Evolutionary conservation across 2,797 vertebrate species (phyloP).

Genomic region (Emys orbicularis): DNA sequence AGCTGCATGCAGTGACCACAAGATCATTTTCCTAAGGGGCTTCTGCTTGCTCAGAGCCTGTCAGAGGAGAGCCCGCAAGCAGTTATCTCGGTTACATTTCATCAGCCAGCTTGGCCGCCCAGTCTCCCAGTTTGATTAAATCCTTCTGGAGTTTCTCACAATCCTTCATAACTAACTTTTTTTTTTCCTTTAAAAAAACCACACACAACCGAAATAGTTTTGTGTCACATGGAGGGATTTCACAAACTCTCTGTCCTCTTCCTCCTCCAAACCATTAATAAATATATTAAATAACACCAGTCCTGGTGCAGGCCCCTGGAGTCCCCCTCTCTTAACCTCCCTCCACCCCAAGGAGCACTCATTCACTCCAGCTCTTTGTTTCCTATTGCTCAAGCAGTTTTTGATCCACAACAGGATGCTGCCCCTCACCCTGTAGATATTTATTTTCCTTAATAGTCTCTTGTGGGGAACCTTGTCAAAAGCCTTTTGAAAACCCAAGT

Average conservation of each 20-base stretch:
- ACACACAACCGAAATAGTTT: neutral
- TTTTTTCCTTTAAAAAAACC: slow-evolving; percentile 9
- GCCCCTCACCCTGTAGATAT: slow-evolving; percentile 54
- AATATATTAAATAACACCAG: slow-evolving; percentile 38
- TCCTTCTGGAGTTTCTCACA: slow-evolving; percentile 32
- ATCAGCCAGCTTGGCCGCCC: neutral
- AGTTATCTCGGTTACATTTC: neutral
- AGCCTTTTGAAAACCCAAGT: slow-evolving; percentile 55
- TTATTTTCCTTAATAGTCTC: slow-evolving; percentile 72
- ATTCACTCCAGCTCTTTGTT: slow-evolving; percentile 51
- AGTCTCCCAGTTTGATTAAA: slow-evolving; percentile 17
- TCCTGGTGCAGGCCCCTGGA: neutral
- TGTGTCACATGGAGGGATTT: slow-evolving; percentile 43
- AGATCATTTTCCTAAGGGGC: neutral
- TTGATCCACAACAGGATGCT: slow-evolving; percentile 71
- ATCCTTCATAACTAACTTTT: slow-evolving; percentile 3
- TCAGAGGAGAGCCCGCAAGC: neutral
- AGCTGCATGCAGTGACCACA: rapidly evolving
- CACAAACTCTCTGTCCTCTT: slow-evolving; percentile 31
- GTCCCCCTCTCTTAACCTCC: slow-evolving; percentile 50
- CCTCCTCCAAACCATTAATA: slow-evolving; percentile 38
- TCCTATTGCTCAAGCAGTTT: neutral
- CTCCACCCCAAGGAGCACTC: slow-evolving; percentile 23
- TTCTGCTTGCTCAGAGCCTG: neutral
- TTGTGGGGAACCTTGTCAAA: slow-evolving; percentile 57